phyloP scores from a whole-genome alignment of 1,140 invertebrate species.

The Heliconius nattereri region DNA sequence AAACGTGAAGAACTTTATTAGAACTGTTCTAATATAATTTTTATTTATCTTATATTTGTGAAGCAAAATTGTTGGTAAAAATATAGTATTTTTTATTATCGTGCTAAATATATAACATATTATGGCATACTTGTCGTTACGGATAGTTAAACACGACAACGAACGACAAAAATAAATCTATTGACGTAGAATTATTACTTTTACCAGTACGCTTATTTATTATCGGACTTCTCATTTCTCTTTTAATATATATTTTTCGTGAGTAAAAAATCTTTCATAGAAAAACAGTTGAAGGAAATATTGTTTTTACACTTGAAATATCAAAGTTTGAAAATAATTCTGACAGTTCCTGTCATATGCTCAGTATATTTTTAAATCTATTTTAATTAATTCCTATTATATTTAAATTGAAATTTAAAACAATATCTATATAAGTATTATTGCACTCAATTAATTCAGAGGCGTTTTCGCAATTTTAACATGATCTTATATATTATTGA shows the following conservation, averaged over 20 bases:
- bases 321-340: no score
- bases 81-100: not conserved
- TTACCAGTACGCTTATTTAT: constrained; percentile 8
- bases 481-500: no score
- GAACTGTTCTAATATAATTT: not conserved
- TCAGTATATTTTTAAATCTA: no score
- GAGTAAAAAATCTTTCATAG: not conserved
- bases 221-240: not conserved
- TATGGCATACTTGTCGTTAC: not conserved
- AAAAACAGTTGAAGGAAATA: not conserved
- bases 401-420: no score
- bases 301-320: not conserved
- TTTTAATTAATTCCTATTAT: no score
- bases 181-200: constrained; percentile 2
- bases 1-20: not conserved
- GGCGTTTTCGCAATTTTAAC: no score
- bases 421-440: no score
- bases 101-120: not conserved
- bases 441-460: no score
- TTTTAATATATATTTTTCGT: not conserved
- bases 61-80: not conserved
- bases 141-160: not conserved
- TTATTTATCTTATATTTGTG: not conserved
- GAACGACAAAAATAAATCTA: constrained; percentile 10
- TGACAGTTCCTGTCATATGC: no score